Percentiles rank a stretch among this genome's conserved stretches.
These are phyloP conservation scores for Grallaria varia DNA, from an alignment of 2,113 vertebrate genomes.

Conservation along the genomic window DNA sequence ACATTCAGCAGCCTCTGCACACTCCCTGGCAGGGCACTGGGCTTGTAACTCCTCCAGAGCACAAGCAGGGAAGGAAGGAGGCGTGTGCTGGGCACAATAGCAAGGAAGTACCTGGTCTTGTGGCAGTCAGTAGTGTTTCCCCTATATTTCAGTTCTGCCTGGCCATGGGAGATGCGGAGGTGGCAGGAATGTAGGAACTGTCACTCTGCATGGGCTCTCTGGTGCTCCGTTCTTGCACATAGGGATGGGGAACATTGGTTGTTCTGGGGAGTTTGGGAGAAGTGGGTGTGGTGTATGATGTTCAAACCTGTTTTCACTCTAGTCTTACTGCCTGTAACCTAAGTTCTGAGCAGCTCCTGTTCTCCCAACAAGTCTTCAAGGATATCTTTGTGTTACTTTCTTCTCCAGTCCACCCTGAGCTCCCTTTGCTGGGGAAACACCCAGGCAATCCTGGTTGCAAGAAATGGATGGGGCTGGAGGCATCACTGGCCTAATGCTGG, in stretches of 20 bases:
- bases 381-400: not conserved
- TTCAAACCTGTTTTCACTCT: not conserved
- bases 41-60: not conserved
- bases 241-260: not conserved
- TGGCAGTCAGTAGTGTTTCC: not conserved
- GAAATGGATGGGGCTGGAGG: accelerated
- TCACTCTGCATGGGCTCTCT: not conserved
- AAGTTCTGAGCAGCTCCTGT: not conserved
- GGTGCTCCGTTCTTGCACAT: not conserved
- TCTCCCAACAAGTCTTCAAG: not conserved
- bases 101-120: slow-evolving; percentile 32
- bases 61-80: not conserved
- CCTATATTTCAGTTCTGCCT: not conserved
- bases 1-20: not conserved
- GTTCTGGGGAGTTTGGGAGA: not conserved
- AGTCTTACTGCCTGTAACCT: not conserved
- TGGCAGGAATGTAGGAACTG: not conserved
- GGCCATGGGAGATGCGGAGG: not conserved
- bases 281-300: not conserved
- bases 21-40: accelerated
- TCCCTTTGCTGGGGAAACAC: not conserved
- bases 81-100: not conserved
- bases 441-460: not conserved
- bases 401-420: not conserved
- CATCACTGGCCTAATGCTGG: not conserved